Conservation (phyloP, 2,797 vertebrate genomes). For the Thaleichthys pacificus region DNA sequence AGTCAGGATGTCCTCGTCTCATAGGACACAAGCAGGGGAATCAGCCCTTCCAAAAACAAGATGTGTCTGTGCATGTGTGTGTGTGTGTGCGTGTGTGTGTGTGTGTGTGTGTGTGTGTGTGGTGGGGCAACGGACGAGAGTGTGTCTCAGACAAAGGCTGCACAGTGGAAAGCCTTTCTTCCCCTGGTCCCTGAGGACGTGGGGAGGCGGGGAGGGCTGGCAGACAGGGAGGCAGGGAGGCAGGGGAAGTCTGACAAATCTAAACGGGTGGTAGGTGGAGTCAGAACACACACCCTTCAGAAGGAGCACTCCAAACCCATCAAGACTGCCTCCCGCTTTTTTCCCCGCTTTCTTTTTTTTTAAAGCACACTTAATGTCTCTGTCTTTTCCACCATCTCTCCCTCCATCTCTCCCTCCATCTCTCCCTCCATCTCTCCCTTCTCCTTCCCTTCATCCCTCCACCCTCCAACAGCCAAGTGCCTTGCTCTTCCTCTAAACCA, state of each 20-base stretch:
- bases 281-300: neutral
- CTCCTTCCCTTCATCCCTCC: slow-evolving; percentile 7
- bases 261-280: neutral
- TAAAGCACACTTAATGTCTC: neutral
- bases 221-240: neutral
- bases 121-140: neutral
- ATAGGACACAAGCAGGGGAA: neutral
- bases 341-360: neutral
- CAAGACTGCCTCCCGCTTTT: neutral
- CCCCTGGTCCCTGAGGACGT: neutral
- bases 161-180: neutral
- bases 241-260: neutral
- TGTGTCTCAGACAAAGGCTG: neutral
- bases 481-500: slow-evolving; percentile 13
- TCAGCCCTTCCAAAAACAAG: neutral
- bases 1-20: neutral
- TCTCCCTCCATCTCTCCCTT: slow-evolving; percentile 2
- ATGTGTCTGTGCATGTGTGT: too few relatives aligned
- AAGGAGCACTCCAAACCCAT: neutral
- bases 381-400: too few relatives aligned
- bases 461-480: slow-evolving; percentile 16
- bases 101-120: neutral
- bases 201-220: too few relatives aligned
- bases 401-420: neutral
- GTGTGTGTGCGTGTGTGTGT: too few relatives aligned